These are phyloP conservation scores for Pachyramphus minor DNA, from an alignment of 2,113 vertebrate genomes.

Conservation along the genomic window DNA sequence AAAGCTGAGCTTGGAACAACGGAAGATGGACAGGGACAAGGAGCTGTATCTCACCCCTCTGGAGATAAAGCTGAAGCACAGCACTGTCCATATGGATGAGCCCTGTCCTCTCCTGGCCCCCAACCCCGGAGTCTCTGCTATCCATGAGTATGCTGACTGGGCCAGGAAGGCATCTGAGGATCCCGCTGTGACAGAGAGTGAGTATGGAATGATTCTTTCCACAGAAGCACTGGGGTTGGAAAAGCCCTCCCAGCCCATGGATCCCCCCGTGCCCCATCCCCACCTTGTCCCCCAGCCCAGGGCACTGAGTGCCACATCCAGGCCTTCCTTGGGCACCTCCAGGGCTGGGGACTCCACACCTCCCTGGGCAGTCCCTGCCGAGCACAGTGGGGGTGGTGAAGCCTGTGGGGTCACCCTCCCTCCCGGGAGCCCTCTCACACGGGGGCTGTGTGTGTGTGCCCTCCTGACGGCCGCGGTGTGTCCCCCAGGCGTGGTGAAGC, in stretches of 20 bases:
- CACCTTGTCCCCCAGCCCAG: background rate
- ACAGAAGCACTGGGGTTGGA: fast-evolving
- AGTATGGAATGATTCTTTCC: background rate
- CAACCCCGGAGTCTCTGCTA: conserved; percentile 78
- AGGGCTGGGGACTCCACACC: background rate
- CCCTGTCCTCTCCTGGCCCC: conserved; percentile 82
- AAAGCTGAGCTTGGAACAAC: conserved; percentile 78
- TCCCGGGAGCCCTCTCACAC: fast-evolving
- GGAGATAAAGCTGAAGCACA: conserved; percentile 88
- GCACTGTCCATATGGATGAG: conserved; percentile 77
- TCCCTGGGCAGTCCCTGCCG: background rate
- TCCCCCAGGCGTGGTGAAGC: background rate
- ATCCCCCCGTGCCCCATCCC: background rate
- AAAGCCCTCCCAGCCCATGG: fast-evolving
- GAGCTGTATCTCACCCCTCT: conserved; percentile 80
- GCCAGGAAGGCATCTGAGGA: conserved; percentile 64
- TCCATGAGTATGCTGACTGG: conserved; percentile 90
- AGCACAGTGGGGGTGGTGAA: background rate
- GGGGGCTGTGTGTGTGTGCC: background rate
- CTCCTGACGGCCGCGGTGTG: background rate
- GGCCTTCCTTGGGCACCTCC: background rate
- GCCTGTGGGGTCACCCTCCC: background rate
- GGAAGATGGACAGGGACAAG: conserved; percentile 57
- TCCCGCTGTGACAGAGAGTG: conserved; percentile 68
- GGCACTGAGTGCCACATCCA: background rate